phyloP scores from a whole-genome alignment of 1,140 invertebrate genomes.

The Lethocerus indicus region DNA sequence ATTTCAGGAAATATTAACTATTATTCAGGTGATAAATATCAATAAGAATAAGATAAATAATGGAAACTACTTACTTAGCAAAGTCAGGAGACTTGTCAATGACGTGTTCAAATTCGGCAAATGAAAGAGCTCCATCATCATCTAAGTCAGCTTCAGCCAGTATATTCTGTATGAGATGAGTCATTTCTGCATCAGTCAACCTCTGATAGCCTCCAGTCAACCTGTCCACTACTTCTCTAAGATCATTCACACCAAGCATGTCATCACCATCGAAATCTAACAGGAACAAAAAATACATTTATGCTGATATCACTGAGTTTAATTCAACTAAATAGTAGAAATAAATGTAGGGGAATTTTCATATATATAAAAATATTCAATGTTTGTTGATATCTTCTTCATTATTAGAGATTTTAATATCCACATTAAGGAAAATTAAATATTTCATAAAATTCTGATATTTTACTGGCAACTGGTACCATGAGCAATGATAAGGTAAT shows the following conservation, averaged over 20 bases:
- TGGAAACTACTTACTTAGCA: conserved; percentile 61
- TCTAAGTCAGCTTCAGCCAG: conserved; percentile 81
- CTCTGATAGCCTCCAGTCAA: conserved; percentile 38
- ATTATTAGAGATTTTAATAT: not conserved
- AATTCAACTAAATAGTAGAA: not conserved
- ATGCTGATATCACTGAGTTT: not conserved
- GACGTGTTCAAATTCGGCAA: conserved; percentile 89
- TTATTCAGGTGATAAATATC: too few species aligned
- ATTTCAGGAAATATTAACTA: too few species aligned
- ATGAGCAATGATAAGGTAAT: too few species aligned
- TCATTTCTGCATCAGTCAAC: conserved; percentile 47
- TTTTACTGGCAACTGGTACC: too few species aligned
- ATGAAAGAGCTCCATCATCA: conserved; percentile 78
- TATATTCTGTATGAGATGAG: conserved; percentile 54
- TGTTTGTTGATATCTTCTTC: not conserved
- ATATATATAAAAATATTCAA: not conserved
- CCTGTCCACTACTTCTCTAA: conserved; percentile 52
- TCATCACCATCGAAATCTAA: conserved; percentile 88
- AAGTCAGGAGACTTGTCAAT: conserved; percentile 88
- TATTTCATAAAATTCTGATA: not conserved
- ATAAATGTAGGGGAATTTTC: not conserved
- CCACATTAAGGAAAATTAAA: not conserved
- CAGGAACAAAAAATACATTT: conserved; percentile 10
- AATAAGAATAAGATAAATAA: too few species aligned
- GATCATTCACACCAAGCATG: conserved; percentile 58